Base-by-base conservation (phyloP, 2,113 vertebrate genomes). In the Pachycephala philippinensis region DNA sequence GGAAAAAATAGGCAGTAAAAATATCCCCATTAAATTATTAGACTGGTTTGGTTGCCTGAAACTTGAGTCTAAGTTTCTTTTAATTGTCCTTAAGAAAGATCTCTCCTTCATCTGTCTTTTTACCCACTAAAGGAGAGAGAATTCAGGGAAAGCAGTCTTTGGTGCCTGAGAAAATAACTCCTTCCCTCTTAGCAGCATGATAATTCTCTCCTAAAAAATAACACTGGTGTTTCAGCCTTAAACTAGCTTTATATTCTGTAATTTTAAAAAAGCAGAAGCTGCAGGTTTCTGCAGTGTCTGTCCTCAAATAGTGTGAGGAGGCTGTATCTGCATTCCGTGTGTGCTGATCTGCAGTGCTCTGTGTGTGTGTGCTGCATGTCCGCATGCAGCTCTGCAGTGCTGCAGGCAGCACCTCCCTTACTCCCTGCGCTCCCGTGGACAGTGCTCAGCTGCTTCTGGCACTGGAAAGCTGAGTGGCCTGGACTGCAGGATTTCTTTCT, bases 351-450 rank as follows among this genome's bases (percentile, higher is more conserved):
- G 86, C 91, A 85, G 61, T 93, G 72, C 87, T 78, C 56, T 26
- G 65, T 15, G 76, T 45, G 84, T 87, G 78, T 2, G 2, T 31
- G 42, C 85, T 93, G 88, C 52, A 8, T 66, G 57, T 53, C 56
- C 1, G 3, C 47, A 3, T 31, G 45, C 76, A 79, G 60, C 64
- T 93, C 94, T 95, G 91, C 89, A 76, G 81, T 77, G 71, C 66
- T 89, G 72, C 76, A 72, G 82, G 54, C 70, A 77, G 9, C 60
- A 26, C 40, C 89, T 91, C 37, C 66, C 52, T 11, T 71, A 16
- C 21, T 54, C 31, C 23, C 5, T 7, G 15, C 0, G 0, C 12
- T 71, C 28, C 26, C 5, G 19, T 21, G 42, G 44, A 7, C 23
- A 42, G 20, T 71, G 10, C 14, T 56, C 31, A 42, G 6, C 22